Evolutionary conservation across 2,113 vertebrate genomes (phyloP).

Genomic region (Rostratula benghalensis): DNA sequence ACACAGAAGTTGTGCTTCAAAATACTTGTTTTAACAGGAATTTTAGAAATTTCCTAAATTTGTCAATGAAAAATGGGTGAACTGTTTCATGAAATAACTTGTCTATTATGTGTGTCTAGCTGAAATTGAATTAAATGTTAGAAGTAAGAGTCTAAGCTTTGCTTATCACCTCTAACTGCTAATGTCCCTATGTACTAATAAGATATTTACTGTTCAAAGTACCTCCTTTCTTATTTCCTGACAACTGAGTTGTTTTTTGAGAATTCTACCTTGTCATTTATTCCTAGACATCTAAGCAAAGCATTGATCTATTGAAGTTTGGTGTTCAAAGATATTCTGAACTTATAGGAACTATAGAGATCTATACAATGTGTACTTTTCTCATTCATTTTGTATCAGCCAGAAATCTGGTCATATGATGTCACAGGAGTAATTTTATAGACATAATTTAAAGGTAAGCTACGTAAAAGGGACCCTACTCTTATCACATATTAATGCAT

Average conservation of each 20-base stretch:
- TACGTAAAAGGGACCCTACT: not conserved
- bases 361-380: not conserved
- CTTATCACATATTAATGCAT: not conserved
- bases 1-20: not conserved
- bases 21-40: not conserved
- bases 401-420: not conserved
- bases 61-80: not conserved
- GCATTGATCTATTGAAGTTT: not conserved
- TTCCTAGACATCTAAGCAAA: not conserved
- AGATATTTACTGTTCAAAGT: not conserved
- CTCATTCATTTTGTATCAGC: not conserved
- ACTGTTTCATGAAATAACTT: not conserved
- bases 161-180: not conserved
- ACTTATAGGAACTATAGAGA: not conserved
- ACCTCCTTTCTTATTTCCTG: not conserved
- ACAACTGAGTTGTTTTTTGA: not conserved
- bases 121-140: not conserved
- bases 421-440: not conserved
- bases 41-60: not conserved
- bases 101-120: not conserved
- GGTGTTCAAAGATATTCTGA: not conserved
- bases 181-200: not conserved
- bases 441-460: not conserved
- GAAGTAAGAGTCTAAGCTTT: not conserved
- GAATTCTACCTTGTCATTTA: not conserved